These are phyloP conservation scores for Catostylus mosaicus DNA, from an alignment of 30 jellyfish, hydroid and myxozoan species.

Conservation along the genomic window DNA sequence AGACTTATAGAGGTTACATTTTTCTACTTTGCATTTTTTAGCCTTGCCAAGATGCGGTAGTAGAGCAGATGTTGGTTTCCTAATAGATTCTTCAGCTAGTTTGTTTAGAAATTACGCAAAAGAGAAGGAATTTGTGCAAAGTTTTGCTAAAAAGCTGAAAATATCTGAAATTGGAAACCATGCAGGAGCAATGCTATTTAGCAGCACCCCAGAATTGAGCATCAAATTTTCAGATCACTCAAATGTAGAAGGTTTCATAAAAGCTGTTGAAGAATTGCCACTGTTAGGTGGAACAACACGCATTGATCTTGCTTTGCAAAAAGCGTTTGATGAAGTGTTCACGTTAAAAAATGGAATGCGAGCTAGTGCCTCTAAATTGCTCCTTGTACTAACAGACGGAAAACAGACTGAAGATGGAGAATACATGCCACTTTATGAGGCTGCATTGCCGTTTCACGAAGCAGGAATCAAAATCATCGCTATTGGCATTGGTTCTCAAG, in stretches of 20 bases:
- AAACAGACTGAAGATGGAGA: slow-evolving; percentile 56
- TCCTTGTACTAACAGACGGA: slow-evolving; percentile 71
- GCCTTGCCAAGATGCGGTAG: slow-evolving; percentile 9
- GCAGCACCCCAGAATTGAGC: slow-evolving; percentile 41
- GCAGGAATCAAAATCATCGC: slow-evolving; percentile 70
- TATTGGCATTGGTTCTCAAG: slow-evolving; percentile 62
- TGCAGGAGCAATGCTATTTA: slow-evolving; percentile 60
- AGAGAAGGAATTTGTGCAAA: slow-evolving; percentile 67
- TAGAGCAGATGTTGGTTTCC: slow-evolving; percentile 59
- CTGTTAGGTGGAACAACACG: slow-evolving; percentile 65
- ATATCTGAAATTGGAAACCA: slow-evolving; percentile 47
- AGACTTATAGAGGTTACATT: no score
- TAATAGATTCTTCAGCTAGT: slow-evolving; percentile 72
- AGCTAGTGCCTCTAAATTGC: slow-evolving; percentile 29
- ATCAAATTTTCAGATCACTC: slow-evolving; percentile 55
- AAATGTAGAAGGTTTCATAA: slow-evolving; percentile 14
- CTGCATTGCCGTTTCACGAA: slow-evolving; percentile 53
- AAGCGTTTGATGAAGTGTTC: slow-evolving; percentile 48
- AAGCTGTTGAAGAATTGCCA: slow-evolving; percentile 59
- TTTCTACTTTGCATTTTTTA: neutral
- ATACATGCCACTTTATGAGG: slow-evolving; percentile 39
- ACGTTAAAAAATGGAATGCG: slow-evolving; percentile 66
- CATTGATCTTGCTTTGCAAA: slow-evolving; percentile 60
- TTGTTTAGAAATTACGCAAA: slow-evolving; percentile 45
- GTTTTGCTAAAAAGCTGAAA: slow-evolving; percentile 22